These are phyloP conservation scores for Dorcus hopei DNA, from an alignment of 2,888 invertebrate species.

Conservation along the genomic window DNA sequence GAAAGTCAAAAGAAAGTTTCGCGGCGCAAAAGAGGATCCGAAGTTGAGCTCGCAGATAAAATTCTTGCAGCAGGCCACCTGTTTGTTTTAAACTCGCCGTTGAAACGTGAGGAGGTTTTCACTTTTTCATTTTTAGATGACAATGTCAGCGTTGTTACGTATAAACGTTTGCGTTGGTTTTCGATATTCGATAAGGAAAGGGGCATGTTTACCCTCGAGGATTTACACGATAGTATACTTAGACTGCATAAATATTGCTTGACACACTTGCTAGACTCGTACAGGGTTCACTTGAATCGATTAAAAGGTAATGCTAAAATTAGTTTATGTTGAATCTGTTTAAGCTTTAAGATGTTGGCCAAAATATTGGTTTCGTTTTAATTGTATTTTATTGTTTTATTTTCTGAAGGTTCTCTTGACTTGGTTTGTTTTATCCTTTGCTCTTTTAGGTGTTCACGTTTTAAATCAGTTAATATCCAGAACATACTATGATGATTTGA, in stretches of 20 bases:
- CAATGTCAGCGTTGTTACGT: constrained; percentile 2
- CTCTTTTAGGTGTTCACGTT: constrained; percentile 19
- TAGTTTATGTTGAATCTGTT: too few species aligned
- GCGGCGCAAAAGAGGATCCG: too few species aligned
- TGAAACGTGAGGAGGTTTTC: too few species aligned
- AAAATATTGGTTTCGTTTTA: too few species aligned
- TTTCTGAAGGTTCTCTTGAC: too few species aligned
- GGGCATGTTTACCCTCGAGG: constrained; percentile 15
- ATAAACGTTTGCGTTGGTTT: background rate
- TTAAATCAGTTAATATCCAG: constrained; percentile 19
- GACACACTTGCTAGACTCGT: constrained; percentile 32
- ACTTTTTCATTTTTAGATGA: constrained; percentile 3
- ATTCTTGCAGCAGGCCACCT: too few species aligned
- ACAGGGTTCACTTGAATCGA: constrained; percentile 33
- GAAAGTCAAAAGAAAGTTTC: too few species aligned
- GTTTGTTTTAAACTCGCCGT: too few species aligned
- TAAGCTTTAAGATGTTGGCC: background rate
- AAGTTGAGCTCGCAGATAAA: too few species aligned
- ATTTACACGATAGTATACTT: constrained; percentile 13
- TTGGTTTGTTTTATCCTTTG: background rate
- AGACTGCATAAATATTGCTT: constrained; percentile 28
- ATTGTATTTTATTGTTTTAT: too few species aligned
- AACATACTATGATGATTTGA: constrained; percentile 13
- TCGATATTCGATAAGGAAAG: constrained; percentile 2
- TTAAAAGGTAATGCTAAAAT: constrained; percentile 25